Base-by-base conservation (phyloP, 2,888 invertebrate species). In the Caprella mutica region DNA sequence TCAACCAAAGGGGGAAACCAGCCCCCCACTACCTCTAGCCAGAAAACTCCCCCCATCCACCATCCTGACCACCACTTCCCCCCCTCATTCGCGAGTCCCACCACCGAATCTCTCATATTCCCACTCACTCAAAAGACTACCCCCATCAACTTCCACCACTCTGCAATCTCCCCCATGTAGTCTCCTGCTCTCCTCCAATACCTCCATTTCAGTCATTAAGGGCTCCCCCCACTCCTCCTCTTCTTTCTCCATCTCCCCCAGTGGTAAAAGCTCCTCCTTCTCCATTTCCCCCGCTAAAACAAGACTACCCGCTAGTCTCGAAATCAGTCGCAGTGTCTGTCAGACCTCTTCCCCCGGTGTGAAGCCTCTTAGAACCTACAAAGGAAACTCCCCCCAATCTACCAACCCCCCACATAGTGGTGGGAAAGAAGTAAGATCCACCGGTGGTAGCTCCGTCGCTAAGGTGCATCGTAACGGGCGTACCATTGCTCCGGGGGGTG, bases 41-140 rank as follows among this genome's bases (percentile, higher is more conserved):
- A 33, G 35, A 5, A 33, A 38, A 17, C 30, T 38, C 17, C 51
- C 53, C 1, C 39, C 29, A 6, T 53, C 53, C 12, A 33, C 38
- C 27, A 35, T 42, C n/a, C 42, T 53, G n/a, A 35, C 51, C 21
- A 33, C 38, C 2, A 33, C 51, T 38, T 51, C 51, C 9, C 51
- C 51, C 23, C 51, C 48, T 48, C 21, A 26, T 17, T 40, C 40
- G 21, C 19, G 48, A 48, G 4, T 30, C 19, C 48, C 29, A 30
- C 29, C 6, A 17, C 30, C 48, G 12, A 48, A 27, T 23, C 33
- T 30, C 12, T 42, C 42, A 21, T 30, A 24, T 9, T 17, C 33
- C 6, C 42, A 23, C 2, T 21, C 56, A 1, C n/a, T 48, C 26
- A 48, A 23, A n/a, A 48, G 30, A 21, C 27, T 48, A 29, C 48